Evolutionary conservation across 1,140 invertebrate genomes (phyloP), one percentile per base, ranked within the genome.

Genomic region (Drosophila athabasca): DNA sequence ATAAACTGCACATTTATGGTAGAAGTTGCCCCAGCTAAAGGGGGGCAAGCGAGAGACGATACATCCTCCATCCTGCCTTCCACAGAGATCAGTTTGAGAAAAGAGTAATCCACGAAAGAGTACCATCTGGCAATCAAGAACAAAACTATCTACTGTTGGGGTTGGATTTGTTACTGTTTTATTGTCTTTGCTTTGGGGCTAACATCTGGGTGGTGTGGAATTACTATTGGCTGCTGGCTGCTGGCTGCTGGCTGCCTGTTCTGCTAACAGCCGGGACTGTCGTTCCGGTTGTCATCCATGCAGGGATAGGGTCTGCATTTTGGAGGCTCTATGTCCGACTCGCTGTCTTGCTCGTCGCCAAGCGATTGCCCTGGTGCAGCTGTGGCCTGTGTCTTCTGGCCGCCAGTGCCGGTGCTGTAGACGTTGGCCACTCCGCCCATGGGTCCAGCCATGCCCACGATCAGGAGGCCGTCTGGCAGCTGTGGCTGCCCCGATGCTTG

Each of bases 281-380:
- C 13, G 8, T 6, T 0, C 17, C 17, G 6, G 7, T 9, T 43
- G 24, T 31, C 44, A 50, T 74, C 53, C 71, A 74, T 54, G 53
- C 70, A 74, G 13, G 71, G 71, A 65, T 55, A 64, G 0, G 66
- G 50, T 17, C 31, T 50, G 41, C 17, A n/a, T n/a, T n/a, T n/a
- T n/a, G n/a, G n/a, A n/a, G n/a, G n/a, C n/a, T n/a, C n/a, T n/a
- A n/a, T n/a, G n/a, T n/a, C n/a, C n/a, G n/a, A n/a, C n/a, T n/a
- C n/a, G n/a, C n/a, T n/a, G n/a, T n/a, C n/a, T n/a, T n/a, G n/a
- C n/a, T n/a, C n/a, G n/a, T n/a, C n/a, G n/a, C n/a, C n/a, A 15
- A 54, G 57, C 6, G 52, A 13, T 2, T 9, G 24, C 6, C 26
- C n/a, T 9, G 55, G 11, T 29, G 24, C 24, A 3, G 24, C 24